These are phyloP conservation scores for Heterotis niloticus DNA, from an alignment of 2,113 vertebrate genomes.

Conservation along the genomic window DNA sequence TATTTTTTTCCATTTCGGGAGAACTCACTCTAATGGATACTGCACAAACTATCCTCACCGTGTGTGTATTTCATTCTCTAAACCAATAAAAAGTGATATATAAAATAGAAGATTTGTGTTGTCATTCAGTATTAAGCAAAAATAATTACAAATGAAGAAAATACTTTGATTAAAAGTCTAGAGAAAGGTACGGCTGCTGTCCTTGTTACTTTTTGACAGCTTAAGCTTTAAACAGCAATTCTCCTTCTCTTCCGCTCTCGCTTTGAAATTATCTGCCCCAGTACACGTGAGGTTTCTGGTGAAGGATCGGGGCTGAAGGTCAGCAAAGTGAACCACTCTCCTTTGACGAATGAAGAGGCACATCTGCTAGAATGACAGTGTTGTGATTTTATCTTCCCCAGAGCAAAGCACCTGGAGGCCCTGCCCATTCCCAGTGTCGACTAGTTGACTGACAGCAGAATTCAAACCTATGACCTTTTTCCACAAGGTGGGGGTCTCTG, in stretches of 20 bases:
- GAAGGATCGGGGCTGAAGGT: constrained; percentile 34
- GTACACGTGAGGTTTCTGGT: constrained; percentile 29
- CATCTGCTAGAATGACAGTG: constrained; percentile 36
- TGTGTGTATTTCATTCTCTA: neutral
- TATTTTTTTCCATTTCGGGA: neutral
- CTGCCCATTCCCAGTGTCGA: neutral
- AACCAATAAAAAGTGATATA: too few species aligned
- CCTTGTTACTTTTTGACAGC: neutral
- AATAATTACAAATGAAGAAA: too few species aligned
- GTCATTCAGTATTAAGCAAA: too few species aligned
- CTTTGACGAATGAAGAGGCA: constrained; percentile 50
- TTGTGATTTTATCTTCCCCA: constrained; percentile 50
- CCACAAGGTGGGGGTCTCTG: constrained; percentile 26
- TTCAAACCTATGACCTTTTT: constrained; percentile 39
- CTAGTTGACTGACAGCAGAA: constrained; percentile 41
- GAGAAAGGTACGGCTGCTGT: neutral
- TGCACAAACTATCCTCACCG: too few species aligned
- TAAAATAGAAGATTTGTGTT: too few species aligned
- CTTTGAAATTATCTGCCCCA: constrained; percentile 7
- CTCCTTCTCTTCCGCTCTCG: neutral
- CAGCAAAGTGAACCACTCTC: constrained; percentile 41
- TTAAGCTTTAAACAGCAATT: neutral
- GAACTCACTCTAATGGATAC: neutral
- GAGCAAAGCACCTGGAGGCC: constrained; percentile 44
- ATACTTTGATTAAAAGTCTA: neutral